Base-by-base conservation (phyloP, 2,113 vertebrate genomes). In the Gnathonemus longibarbis region DNA sequence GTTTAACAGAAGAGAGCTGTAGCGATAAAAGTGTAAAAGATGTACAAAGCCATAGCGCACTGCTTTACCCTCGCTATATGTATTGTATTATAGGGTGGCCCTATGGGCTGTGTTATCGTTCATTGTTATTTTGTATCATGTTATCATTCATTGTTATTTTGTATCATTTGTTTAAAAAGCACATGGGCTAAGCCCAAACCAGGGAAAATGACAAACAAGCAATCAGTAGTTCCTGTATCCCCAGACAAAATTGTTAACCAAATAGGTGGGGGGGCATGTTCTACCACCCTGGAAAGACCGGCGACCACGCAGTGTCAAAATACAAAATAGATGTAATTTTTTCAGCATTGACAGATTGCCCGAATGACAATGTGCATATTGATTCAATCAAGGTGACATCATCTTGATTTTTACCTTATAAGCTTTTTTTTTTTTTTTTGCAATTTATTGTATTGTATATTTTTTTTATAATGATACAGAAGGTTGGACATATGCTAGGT, bases 41-140 rank as follows among this genome's bases (percentile, higher is more conserved):
- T 95, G 94, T 96, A 95, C 91, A 95, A 94, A 96, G 94, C 91
- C 91, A 93, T 94, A 94, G 93, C 93, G 31, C 35, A 94, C 91
- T 94, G 93, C 92, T 91, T 94, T 91, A 94, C 94, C 92, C 88
- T 93, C 92, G 91, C 91, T 92, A 88, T 93, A 86, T 91, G 89
- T 93, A 92, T 95, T 94, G 90, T 93, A 89, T 93, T 93, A 90
- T 95, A 95, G 94, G 87, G 91, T 93, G 91, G 94, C 94, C 95
- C 94, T 92, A 90, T 92, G 93, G 84, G 53, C 42, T 3, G 7
- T 56, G 62, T 42, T 70, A 42, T 39, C 42, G 13, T 53, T 87
- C 93, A 94, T 93, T 93, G 92, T 0, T 46, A 83, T 93, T 93
- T 93, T 91, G 91, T 93, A 49, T 89, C 86, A 80, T 52, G 56